Base-by-base conservation (phyloP, 2,888 invertebrate species). In the Ellobium chinense region DNA sequence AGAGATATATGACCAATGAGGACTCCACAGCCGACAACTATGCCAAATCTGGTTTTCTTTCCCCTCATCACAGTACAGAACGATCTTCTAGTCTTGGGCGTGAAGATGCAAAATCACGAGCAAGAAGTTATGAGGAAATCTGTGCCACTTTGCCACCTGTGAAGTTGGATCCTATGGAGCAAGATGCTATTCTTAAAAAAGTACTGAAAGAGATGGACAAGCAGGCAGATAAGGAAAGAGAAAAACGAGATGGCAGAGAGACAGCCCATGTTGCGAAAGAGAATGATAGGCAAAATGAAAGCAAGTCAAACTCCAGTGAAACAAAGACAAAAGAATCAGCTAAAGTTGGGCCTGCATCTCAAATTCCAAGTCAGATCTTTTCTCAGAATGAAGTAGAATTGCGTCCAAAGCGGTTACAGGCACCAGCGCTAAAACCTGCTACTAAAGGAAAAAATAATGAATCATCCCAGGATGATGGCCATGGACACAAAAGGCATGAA, bases 161-260 rank as follows among this genome's bases (percentile, higher is more conserved):
- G 29, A 80, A 82, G 34, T 73, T 68, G 34, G 65, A 76, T 29
- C n/a, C 75, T 29, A 21, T 74, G 36, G 81, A 83, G 18, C 80
- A 84, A 39, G 70, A 83, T 14, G 63, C 39, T 24, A 80, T 80
- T 31, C 54, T 83, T 46, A 80, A 62, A 34, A 69, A 75, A 46
- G 65, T 81, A n/a, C 63, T 74, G 63, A 80, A 81, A 46, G 81
- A 83, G 66, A 74, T 82, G 73, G 82, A 81, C 31, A 79, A 62
- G 36, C 80, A 81, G 31, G 27, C 76, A n/a, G 70, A 77, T 21
- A 78, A 77, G 14, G 56, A 46, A 69, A 46, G 77, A 66, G 37
- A 56, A 76, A 14, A 21, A 18, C n/a, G 70, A 70, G 69, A 62
- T 34, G 58, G 37, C 56, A 63, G 24, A 72, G 9, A 58, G n/a